Evolutionary conservation across 2,888 invertebrate species (phyloP), one percentile per base, ranked within the genome.

Genomic region (Acrobasis suavella): DNA sequence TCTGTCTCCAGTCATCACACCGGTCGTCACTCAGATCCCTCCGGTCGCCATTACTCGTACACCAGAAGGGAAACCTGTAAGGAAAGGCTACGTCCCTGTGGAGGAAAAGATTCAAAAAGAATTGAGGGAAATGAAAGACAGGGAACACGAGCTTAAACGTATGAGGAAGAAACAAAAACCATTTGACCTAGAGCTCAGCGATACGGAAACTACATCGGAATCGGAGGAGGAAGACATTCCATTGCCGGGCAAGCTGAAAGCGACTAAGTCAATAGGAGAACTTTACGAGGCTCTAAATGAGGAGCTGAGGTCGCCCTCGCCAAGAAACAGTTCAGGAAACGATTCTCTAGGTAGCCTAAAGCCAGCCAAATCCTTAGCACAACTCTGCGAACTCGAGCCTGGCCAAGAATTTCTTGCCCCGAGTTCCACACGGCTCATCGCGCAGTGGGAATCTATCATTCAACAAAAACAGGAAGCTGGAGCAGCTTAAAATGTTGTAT

Each of bases 41-140:
- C 83, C 88, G 3, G 85, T 92, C n/a, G 83, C 91, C 65, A 92
- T 94, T 67, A 88, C 91, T 64, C 93, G 94, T 62, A 93, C 93
- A 56, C 86, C 93, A 1, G 94, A 94, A 69, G 95, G 95, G 0
- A 94, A 94, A 70, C 94, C 94, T 0, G 91, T 95, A 42, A 93
- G 96, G 63, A 96, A 96, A 69, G 96, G 96, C 15, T 96, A 94
- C 82, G 95, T 97, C 6, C 96, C 97, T 0, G 97, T 97, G 2
- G 97, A 98, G 81, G 96, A 97, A 75, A 97, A 97, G 85, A 98
- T 98, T 73, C 96, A 97, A 77, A 95, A 95, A 68, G 98, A 98
- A 83, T 88, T 98, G 60, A 93, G 95, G 78, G 97, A 98, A 75
- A 96, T 97, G 94, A 96, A 96, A 77, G 94, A 95, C 69, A 93